Conservation (phyloP, 2,888 invertebrate genomes). For the Seira ritae region DNA sequence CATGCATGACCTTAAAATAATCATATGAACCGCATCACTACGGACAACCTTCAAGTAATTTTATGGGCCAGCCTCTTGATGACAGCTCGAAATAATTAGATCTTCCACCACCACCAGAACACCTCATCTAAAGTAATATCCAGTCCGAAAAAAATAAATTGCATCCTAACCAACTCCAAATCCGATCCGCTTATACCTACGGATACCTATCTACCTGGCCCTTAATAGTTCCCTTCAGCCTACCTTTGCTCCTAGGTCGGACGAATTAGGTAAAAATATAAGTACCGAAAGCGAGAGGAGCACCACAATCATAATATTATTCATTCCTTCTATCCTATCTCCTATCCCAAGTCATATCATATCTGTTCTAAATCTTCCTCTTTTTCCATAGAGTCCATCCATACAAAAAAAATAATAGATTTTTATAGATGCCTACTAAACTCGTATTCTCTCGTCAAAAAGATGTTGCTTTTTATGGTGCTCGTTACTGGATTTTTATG, state of each 20-base stretch:
- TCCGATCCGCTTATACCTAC: no score
- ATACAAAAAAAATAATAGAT: not conserved
- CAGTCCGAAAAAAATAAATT: conserved; percentile 3
- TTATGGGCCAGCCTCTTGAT: conserved; percentile 53
- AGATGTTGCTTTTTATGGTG: conserved; percentile 47
- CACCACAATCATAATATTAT: not conserved
- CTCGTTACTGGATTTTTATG: conserved; percentile 53
- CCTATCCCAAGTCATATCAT: not conserved
- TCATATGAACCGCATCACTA: conserved; percentile 17
- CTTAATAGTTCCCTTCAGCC: no score
- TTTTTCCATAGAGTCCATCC: conserved; percentile 1
- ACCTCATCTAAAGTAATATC: not conserved
- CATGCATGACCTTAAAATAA: conserved; percentile 13
- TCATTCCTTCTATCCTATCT: not conserved
- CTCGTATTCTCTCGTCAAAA: not conserved
- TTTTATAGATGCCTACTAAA: no score
- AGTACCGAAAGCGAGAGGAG: not conserved
- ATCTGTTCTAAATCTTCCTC: not conserved
- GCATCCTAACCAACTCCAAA: no score
- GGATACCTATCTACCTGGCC: no score
- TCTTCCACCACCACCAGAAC: conserved; percentile 4
- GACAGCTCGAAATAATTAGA: conserved; percentile 58
- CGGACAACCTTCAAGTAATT: conserved; percentile 30
- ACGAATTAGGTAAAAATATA: not conserved
- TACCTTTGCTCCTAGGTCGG: not conserved